A percentile compares a stretch with the other conserved stretches of the same genome.
Evolutionary conservation across 2,113 vertebrate genomes (phyloP).

Genomic region (Benitochromis conjunctus): DNA sequence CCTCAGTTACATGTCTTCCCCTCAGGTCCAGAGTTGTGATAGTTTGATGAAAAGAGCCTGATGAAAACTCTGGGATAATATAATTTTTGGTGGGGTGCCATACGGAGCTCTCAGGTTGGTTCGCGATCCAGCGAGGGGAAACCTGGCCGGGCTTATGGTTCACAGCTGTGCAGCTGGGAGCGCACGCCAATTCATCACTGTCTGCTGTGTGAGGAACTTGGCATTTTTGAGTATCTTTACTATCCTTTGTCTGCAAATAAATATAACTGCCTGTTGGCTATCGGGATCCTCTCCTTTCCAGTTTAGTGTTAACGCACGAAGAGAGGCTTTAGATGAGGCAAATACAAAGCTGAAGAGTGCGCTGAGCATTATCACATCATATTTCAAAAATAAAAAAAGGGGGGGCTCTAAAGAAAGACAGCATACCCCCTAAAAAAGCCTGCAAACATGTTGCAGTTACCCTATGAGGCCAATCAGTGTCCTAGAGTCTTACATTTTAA

Average conservation of each 20-base stretch:
- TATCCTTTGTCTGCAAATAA: slow-evolving; percentile 37
- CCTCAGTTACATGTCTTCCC: slow-evolving; percentile 45
- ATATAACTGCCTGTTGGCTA: slow-evolving; percentile 31
- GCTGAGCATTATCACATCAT: background rate
- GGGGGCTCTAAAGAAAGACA: background rate
- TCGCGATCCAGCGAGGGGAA: slow-evolving; percentile 46
- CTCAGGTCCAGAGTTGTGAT: slow-evolving; percentile 49
- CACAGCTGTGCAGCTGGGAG: slow-evolving; percentile 54
- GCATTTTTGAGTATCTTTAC: slow-evolving; percentile 45
- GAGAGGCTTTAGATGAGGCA: background rate
- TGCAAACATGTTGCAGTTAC: background rate
- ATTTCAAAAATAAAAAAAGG: slow-evolving; percentile 11
- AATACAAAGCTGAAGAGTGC: background rate
- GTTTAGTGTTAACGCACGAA: background rate
- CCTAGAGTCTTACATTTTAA: slow-evolving; percentile 11
- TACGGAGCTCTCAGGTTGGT: slow-evolving; percentile 58
- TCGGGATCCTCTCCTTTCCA: slow-evolving; percentile 5
- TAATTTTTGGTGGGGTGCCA: slow-evolving; percentile 65
- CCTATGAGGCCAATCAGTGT: slow-evolving; percentile 32
- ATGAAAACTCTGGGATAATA: slow-evolving; percentile 71
- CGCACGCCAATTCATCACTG: slow-evolving; percentile 41
- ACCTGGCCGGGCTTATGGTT: slow-evolving; percentile 40
- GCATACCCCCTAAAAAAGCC: no score
- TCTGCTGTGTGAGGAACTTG: slow-evolving; percentile 49
- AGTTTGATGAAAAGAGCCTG: slow-evolving; percentile 66